Evolutionary conservation across 2,888 invertebrate species (phyloP).

Genomic region (Colletes collaris): DNA sequence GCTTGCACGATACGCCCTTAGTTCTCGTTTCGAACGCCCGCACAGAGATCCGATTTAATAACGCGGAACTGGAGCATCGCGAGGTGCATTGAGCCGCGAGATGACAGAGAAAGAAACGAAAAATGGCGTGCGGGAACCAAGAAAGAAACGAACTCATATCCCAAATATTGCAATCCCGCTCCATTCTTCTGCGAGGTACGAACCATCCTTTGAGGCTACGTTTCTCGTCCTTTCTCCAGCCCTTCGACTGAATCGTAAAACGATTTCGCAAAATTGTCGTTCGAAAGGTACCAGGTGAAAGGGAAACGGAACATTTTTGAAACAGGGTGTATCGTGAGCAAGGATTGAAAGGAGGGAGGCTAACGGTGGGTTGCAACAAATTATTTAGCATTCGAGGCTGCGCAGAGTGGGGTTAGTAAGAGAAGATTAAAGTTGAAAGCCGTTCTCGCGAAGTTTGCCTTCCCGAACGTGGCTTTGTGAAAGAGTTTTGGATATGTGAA

Average conservation of each 20-base stretch:
- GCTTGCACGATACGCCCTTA: too few species aligned
- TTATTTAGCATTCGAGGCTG: not conserved
- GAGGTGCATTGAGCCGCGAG: not conserved
- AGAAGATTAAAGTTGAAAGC: not conserved
- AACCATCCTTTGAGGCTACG: too few species aligned
- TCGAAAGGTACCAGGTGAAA: too few species aligned
- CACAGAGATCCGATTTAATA: too few species aligned
- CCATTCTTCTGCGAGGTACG: too few species aligned
- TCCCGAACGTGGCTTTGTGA: not conserved
- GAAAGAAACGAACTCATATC: constrained; percentile 28
- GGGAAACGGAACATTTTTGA: too few species aligned
- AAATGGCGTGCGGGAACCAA: not conserved
- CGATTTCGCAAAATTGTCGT: too few species aligned
- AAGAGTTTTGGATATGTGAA: not conserved
- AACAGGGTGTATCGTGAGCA: too few species aligned
- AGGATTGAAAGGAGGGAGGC: not conserved
- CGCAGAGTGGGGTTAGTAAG: not conserved
- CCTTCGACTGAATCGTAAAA: too few species aligned
- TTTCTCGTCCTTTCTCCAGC: too few species aligned
- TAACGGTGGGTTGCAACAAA: constrained; percentile 7
- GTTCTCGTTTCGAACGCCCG: too few species aligned
- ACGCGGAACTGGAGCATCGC: constrained; percentile 4
- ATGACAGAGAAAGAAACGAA: too few species aligned
- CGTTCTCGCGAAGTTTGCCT: not conserved
- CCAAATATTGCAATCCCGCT: constrained; percentile 14